These are phyloP conservation scores for Acrocephalus kingi DNA, from an alignment of 2,113 vertebrate species.

Conservation along the genomic window DNA sequence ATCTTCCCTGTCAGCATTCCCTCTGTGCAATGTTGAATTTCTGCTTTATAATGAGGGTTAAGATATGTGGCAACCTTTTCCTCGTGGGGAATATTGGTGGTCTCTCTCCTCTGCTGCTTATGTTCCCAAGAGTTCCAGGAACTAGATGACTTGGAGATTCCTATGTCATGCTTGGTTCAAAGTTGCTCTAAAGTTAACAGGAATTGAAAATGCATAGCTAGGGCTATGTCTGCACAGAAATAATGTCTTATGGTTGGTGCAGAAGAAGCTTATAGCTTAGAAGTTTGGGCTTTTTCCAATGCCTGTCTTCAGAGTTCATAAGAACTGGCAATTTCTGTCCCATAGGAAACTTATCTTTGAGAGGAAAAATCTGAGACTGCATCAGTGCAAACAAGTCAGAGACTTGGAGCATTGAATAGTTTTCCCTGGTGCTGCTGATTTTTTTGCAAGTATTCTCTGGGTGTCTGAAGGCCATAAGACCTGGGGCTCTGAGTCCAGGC, in stretches of 20 bases:
- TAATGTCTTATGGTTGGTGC: neutral
- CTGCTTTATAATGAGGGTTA: neutral
- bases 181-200: neutral
- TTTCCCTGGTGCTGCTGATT: neutral
- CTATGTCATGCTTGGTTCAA: neutral
- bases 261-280: neutral
- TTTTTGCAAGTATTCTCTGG: neutral
- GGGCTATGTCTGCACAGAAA: neutral
- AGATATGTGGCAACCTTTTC: neutral
- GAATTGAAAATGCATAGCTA: neutral
- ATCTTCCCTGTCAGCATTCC: neutral
- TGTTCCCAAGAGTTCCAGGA: neutral
- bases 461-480: neutral
- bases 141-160: neutral
- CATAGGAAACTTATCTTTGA: neutral
- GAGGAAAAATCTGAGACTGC: neutral
- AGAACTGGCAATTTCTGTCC: neutral
- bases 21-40: neutral
- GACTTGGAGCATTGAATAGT: neutral
- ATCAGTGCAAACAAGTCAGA: neutral
- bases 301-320: neutral
- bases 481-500: rapidly evolving
- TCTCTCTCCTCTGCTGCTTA: neutral
- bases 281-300: neutral
- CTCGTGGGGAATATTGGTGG: neutral